Conservation (phyloP, 2,113 vertebrate species). For the Odocoileus virginianus region DNA sequence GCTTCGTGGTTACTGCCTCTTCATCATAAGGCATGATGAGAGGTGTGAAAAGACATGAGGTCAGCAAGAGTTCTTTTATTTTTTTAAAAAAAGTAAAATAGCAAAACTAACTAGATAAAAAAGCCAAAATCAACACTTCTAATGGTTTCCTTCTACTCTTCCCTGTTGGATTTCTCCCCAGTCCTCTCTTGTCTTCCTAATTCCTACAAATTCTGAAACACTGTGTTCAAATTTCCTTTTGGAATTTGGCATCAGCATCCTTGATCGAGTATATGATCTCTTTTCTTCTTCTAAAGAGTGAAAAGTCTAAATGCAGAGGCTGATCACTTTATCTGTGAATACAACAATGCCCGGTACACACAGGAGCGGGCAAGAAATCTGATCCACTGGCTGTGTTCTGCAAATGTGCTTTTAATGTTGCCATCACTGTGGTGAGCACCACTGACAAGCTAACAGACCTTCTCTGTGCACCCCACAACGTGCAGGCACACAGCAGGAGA, state of each 20-base stretch:
- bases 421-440: background rate
- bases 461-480: background rate
- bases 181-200: background rate
- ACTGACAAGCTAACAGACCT: background rate
- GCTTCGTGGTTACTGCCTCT: background rate
- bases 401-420: background rate
- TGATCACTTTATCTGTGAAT: background rate
- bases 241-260: background rate
- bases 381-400: background rate
- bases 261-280: background rate
- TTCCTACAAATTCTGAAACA: background rate
- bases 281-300: background rate
- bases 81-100: background rate
- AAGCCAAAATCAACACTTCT: background rate
- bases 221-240: background rate
- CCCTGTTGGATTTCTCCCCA: background rate
- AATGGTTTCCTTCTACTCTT: background rate
- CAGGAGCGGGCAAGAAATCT: background rate
- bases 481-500: background rate
- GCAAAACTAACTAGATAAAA: background rate
- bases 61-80: background rate
- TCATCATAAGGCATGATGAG: background rate
- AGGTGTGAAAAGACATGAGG: background rate
- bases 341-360: background rate
- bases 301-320: background rate